Conservation (phyloP, 2,797 vertebrate genomes). For the Semotilus atromaculatus region DNA sequence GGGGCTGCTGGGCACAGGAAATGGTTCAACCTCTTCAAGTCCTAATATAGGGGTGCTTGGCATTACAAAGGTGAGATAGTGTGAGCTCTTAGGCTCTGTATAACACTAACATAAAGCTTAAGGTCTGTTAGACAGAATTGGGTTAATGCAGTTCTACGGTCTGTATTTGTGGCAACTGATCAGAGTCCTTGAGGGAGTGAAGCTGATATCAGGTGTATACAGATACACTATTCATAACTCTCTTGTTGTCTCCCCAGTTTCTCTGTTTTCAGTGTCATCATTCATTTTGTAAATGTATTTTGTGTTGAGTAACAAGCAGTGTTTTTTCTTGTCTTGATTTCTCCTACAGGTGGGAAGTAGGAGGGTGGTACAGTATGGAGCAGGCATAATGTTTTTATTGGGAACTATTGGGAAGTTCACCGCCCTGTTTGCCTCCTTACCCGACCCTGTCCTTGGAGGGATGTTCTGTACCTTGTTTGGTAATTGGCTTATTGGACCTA, state of each 20-base stretch:
- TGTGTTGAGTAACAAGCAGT: background rate
- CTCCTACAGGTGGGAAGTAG: slow-evolving; percentile 89
- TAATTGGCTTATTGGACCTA: slow-evolving; percentile 69
- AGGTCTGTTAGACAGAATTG: background rate
- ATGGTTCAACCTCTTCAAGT: slow-evolving; percentile 96
- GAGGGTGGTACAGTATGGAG: slow-evolving; percentile 94
- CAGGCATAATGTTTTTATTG: slow-evolving; percentile 90
- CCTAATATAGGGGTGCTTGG: slow-evolving; percentile 96
- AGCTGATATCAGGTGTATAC: background rate
- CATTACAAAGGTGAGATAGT: slow-evolving; percentile 89
- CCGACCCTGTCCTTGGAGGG: slow-evolving; percentile 93
- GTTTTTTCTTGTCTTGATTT: background rate
- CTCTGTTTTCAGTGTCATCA: background rate
- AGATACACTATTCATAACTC: background rate
- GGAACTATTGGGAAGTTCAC: slow-evolving; percentile 96
- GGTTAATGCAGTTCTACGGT: background rate
- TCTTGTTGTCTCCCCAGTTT: background rate
- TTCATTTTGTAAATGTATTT: background rate
- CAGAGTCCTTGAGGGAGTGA: background rate
- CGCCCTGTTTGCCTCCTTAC: slow-evolving; percentile 91
- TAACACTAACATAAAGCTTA: background rate
- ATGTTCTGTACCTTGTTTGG: slow-evolving; percentile 98
- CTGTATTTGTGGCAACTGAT: slow-evolving; percentile 2
- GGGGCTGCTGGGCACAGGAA: slow-evolving; percentile 92
- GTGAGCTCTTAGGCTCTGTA: background rate